phyloP scores from a whole-genome alignment of 2,797 vertebrate genomes.

The Ctenopoma multispine region DNA sequence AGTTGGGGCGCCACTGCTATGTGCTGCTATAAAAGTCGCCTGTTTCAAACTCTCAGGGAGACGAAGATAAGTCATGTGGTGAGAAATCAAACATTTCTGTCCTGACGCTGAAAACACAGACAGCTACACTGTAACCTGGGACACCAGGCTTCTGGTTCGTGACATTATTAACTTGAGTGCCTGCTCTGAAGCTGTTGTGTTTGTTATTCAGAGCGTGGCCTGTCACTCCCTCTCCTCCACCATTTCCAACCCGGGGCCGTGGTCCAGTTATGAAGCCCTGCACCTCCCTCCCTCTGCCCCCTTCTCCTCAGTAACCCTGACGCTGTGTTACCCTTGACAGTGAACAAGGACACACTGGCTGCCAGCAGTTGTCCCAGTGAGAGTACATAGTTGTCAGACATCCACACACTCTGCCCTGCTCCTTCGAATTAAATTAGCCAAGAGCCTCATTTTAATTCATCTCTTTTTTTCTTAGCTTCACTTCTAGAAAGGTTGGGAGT shows the following conservation, averaged over 20 bases:
- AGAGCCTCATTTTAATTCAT: conserved; percentile 20
- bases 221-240: conserved; percentile 27
- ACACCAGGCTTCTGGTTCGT: conserved; percentile 9
- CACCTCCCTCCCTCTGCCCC: conserved; percentile 46
- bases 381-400: conserved; percentile 57
- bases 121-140: conserved; percentile 3
- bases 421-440: background rate
- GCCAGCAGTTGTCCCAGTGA: conserved; percentile 64
- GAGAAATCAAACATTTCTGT: background rate
- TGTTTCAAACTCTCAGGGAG: background rate
- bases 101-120: conserved; percentile 5
- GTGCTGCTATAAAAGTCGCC: no score
- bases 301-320: conserved; percentile 70
- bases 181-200: conserved; percentile 46
- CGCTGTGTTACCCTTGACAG: conserved; percentile 73
- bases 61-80: background rate
- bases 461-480: conserved; percentile 7
- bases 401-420: conserved; percentile 5
- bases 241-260: conserved; percentile 29
- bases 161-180: conserved; percentile 9
- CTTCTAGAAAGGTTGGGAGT: background rate
- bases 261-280: conserved; percentile 62
- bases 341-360: conserved; percentile 71
- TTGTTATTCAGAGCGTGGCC: conserved; percentile 65
- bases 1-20: background rate